Evolutionary conservation across 2,888 invertebrate genomes (phyloP), one percentile per base, ranked within the genome.

Genomic region (Lasius fuliginosus): DNA sequence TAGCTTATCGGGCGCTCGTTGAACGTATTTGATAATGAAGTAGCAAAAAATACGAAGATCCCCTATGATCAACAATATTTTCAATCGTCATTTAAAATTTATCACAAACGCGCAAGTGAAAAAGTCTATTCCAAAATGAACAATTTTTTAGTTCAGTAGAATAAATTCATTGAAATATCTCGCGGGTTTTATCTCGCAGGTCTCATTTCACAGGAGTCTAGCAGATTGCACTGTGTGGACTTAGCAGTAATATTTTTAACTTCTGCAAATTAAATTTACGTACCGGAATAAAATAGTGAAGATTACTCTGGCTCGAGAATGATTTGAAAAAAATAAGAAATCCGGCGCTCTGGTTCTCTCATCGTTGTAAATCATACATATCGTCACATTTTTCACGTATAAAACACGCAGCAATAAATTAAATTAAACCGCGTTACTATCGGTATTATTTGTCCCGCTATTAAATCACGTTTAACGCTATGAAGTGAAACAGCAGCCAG

Each of bases 361-460:
- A 33, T 77, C 15, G 0, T 27, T 23, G 1, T 62, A 68, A 18
- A 12, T 36, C n/a, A 67, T n/a, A 30, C 9, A 5, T 18, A 12
- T 12, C n/a, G n/a, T 9, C 15, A 1, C 15, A 36, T 53, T 53
- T 76, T 76, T 40, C 23, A 30, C 2, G 3, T 1, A 23, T 40
- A 36, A 65, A 65, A 76, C 36, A n/a, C 11, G 9, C 8, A 15
- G 56, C 30, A 15, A 69, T 42, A 42, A 58, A 77, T 76, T 46
- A 33, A 62, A 9, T 77, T 65, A n/a, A 36, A 42, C 18, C 18
- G 33, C 65, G 56, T 77, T 64, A 85, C 76, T 33, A 58, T 18
- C 15, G 75, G 6, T 49, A 40, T 81, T 46, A 60, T 42, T 76
- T 18, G 42, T 23, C 23, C 49, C 15, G 56, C 15, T 53, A n/a